Evolutionary conservation across 1,140 invertebrate genomes (phyloP).

Genomic region (Drosophila pallidifrons): DNA sequence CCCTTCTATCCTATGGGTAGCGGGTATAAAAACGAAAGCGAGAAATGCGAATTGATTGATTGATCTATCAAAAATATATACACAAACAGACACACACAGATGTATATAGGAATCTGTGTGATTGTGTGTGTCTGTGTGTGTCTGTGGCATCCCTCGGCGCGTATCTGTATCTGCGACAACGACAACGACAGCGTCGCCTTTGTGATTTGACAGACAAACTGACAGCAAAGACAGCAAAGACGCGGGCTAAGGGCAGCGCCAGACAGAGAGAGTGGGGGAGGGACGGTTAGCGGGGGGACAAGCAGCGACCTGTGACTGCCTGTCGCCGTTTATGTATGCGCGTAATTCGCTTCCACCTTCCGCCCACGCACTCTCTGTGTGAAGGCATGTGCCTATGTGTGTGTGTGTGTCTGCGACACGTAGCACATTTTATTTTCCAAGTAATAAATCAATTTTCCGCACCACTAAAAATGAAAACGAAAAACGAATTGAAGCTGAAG

Average conservation of each 20-base stretch:
- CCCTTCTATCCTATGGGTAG: too few relatives aligned
- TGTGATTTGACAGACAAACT: slow-evolving; percentile 82
- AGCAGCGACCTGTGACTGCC: slow-evolving; percentile 60
- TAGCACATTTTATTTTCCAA: slow-evolving; percentile 84
- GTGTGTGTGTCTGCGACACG: slow-evolving; percentile 73
- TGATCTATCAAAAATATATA: slow-evolving; percentile 77
- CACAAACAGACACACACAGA: slow-evolving; percentile 6
- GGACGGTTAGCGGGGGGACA: not conserved
- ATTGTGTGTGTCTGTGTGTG: slow-evolving; percentile 5
- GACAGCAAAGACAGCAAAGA: slow-evolving; percentile 60
- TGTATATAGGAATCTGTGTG: not conserved
- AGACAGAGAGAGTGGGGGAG: slow-evolving; percentile 6
- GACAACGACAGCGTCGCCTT: slow-evolving; percentile 59
- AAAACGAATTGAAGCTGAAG: slow-evolving; percentile 69
- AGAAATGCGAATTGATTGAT: slow-evolving; percentile 74
- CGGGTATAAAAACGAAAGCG: slow-evolving; percentile 5
- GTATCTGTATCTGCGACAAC: slow-evolving; percentile 26
- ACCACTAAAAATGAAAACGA: slow-evolving; percentile 84
- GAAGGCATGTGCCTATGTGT: slow-evolving; percentile 44
- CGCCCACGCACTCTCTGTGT: slow-evolving; percentile 16
- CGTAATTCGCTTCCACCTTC: slow-evolving; percentile 52
- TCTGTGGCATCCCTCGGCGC: slow-evolving; percentile 35
- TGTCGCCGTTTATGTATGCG: slow-evolving; percentile 80
- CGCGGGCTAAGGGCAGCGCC: slow-evolving; percentile 38
- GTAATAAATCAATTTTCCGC: slow-evolving; percentile 85